A percentile compares a stretch with the other conserved stretches of the same genome.
phyloP scores from a whole-genome alignment of 1,140 invertebrate genomes.

The Nomia melanderi region DNA sequence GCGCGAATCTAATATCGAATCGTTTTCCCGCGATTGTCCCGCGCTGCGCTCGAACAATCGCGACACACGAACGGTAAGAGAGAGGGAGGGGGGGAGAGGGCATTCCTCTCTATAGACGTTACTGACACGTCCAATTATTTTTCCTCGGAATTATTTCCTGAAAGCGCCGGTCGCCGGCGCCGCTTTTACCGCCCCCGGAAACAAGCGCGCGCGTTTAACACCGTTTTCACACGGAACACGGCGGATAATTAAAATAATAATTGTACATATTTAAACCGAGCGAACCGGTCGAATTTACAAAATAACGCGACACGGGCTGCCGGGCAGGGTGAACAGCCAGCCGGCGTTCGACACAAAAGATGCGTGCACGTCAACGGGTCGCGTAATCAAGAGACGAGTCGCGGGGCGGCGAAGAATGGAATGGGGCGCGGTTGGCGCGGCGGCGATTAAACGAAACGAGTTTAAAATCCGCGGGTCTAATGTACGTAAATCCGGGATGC shows the following conservation, averaged over 20 bases:
- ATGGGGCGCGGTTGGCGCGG: not conserved
- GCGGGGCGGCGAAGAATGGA: no score
- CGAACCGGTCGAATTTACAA: conserved; percentile 28
- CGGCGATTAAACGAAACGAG: conserved; percentile 46
- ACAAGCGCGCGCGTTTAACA: not conserved
- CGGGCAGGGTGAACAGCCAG: not conserved
- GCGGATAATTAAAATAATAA: conserved; percentile 40
- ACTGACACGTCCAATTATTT: conserved; percentile 21
- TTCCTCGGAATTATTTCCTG: not conserved
- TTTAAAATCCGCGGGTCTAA: conserved; percentile 49
- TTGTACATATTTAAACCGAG: conserved; percentile 36
- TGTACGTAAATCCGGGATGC: conserved; percentile 50
- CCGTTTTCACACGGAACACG: not conserved
- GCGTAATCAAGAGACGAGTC: conserved; percentile 3
- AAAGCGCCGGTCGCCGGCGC: not conserved
- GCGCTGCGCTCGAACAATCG: not conserved
- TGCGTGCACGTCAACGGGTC: conserved; percentile 19
- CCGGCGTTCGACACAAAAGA: conserved; percentile 20
- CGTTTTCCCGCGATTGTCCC: not conserved
- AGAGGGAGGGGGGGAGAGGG: not conserved
- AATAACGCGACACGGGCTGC: not conserved
- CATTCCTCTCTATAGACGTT: not conserved
- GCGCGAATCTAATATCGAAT: no score
- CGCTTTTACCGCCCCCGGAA: not conserved
- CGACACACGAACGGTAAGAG: not conserved